Evolutionary conservation across 64 coral and sea anemone species (phyloP), one percentile per base, ranked within the genome.

Genomic region (Platygyra sinensis): DNA sequence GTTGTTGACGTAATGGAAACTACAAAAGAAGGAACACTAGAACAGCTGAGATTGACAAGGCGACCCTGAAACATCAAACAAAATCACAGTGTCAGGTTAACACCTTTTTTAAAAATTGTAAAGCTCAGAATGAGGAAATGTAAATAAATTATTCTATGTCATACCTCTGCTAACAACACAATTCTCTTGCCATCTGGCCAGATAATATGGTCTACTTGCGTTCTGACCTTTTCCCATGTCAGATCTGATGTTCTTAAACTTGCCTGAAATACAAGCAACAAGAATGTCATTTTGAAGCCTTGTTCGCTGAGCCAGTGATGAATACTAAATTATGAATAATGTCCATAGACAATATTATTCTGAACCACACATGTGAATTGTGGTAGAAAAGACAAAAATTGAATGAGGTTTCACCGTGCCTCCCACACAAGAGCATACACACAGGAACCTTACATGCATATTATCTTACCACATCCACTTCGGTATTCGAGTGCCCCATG

Each of bases 21-120:
- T 76, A 99, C 97, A 99, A 99, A 99, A 46, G 97, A 99, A 60
- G 97, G 97, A 50, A 99, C 97, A 91, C 97, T 99, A 86, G 97
- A 99, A 78, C 97, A 99, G 80, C 97, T 99, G 72, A 99, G 74
- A 87, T 99, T 99, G 39, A 99, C 97, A 62, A 99, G 88, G 67
- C 97, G 97, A 67, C 97, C 97, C 97, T 99, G 71, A 29, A 90
- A 71, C 22, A 69, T 33, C 0, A 86, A 76, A 74, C 19, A 85
- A 24, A 89, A 80, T 18, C 1, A 30, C 42, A 46, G 42, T 46
- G 7, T 46, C 3, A 46, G 42, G 42, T 46, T 7, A 36, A 36
- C 33, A 46, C 42, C 42, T 46, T 46, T 46, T 5, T 46, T 46
- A 13, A 57, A 57, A 57, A 57, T 57, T 57, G 54, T 9, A 57